Base-by-base conservation (phyloP, 2,888 invertebrate genomes). In the Asteroscopus sphinx region DNA sequence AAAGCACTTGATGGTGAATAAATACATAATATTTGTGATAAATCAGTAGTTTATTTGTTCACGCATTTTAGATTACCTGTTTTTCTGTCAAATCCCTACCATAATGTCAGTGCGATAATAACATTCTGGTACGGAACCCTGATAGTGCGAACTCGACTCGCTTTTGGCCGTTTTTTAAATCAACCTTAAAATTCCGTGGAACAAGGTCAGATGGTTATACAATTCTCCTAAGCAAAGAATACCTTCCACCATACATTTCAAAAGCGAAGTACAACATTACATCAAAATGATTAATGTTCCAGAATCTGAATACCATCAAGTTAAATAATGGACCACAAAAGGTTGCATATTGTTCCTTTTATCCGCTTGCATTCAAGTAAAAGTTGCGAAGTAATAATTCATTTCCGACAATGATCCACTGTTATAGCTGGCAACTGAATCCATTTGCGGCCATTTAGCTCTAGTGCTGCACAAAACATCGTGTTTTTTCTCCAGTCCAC, bases 381-480 rank as follows among this genome's bases (percentile, higher is more conserved):
- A 63, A 76, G 66, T 76, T 59, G 74, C 57, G 13, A 77, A 74
- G 64, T 61, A 62, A 63, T 77, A 59, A 77, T 71, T 74, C 68
- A 77, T 74, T 54, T 76, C 62, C 59, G 59, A 69, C 74, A 73
- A 74, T 74, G 75, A 74, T 73, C 68, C 72, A 74, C 59, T 68
- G 64, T 70, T 77, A 68, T 70, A 56, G 63, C 70, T 47, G 30
- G 41, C 36, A 57, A 58, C 54, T 59, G 57, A 54, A 68, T 76
- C 71, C 68, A 51, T 77, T 76, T 65, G 64, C 48, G 45, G 51
- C 47, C 63, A 62, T 64, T 65, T 68, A 63, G 37, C 65, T 52
- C 61, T 68, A 59, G 49, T 53, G 30, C 48, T 68, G 59, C 58
- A 63, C 59, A 73, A 71, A 68, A 69, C 63, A 62, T 49, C 47